Evolutionary conservation across 2,113 vertebrate genomes (phyloP).

Genomic region (Carassius auratus): DNA sequence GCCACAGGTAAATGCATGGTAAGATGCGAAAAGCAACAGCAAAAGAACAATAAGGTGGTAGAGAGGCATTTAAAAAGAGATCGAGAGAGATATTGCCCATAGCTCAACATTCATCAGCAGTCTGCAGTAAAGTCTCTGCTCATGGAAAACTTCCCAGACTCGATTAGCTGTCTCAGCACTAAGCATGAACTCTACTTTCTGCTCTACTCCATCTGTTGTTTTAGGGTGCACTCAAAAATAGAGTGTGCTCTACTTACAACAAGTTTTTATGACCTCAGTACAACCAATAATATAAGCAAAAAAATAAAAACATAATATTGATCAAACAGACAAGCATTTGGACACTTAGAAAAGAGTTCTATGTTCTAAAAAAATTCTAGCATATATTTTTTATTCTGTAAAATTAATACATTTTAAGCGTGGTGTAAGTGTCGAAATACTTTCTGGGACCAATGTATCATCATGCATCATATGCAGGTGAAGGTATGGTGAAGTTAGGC

Average conservation of each 20-base stretch:
- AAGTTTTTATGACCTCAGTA: not conserved
- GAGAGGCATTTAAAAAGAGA: not conserved
- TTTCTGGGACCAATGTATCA: not conserved
- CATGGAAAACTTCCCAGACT: constrained; percentile 19
- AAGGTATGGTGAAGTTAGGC: not conserved
- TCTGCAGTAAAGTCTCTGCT: not conserved
- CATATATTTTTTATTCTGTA: not conserved
- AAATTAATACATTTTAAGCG: not conserved
- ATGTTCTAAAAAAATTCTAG: not conserved
- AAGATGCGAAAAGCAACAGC: not conserved
- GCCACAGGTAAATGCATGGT: not conserved
- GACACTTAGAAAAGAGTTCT: not conserved
- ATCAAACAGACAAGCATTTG: not conserved
- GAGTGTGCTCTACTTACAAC: not conserved
- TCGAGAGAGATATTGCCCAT: not conserved
- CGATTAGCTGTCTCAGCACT: constrained; percentile 5
- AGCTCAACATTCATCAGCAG: not conserved
- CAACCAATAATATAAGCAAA: not conserved
- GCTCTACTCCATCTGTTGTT: constrained; percentile 8
- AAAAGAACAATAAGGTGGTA: not conserved
- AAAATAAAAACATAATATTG: not conserved
- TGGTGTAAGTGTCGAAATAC: not conserved
- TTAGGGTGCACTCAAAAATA: constrained; percentile 16
- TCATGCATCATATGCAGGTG: constrained; percentile 4
- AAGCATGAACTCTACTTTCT: not conserved